phyloP scores from a whole-genome alignment of 2,888 invertebrate genomes.

The Hirudinaria manillensis region DNA sequence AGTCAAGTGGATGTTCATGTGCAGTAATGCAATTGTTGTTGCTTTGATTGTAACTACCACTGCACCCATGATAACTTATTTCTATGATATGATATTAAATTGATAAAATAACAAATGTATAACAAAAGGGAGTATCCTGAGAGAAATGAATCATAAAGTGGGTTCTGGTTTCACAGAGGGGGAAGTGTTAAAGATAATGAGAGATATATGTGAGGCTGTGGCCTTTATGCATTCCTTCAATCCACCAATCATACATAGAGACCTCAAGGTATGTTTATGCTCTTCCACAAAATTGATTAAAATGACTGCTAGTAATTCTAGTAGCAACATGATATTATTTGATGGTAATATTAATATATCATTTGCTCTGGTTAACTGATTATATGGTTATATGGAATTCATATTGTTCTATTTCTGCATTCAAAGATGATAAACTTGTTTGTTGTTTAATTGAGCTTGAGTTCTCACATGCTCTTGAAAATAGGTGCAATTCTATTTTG shows the following conservation, averaged over 20 bases:
- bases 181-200: slow-evolving; percentile 77
- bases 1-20: not conserved
- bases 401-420: not conserved
- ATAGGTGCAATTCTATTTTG: no score
- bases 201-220: slow-evolving; percentile 83
- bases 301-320: no score
- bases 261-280: slow-evolving; percentile 66
- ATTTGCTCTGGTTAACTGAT: not conserved
- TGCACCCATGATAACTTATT: no score
- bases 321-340: no score
- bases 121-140: not conserved
- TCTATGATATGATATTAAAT: not conserved
- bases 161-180: slow-evolving; percentile 51
- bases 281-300: not conserved
- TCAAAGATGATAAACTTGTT: not conserved
- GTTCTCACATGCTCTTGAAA: not conserved
- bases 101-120: not conserved
- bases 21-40: not conserved
- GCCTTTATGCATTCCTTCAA: slow-evolving; percentile 83
- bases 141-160: slow-evolving; percentile 69
- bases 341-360: not conserved
- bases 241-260: slow-evolving; percentile 84
- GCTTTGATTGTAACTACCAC: no score
- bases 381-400: not conserved
- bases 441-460: not conserved